These are phyloP conservation scores for Struthio camelus DNA, from an alignment of 2,113 vertebrate species.

Conservation along the genomic window DNA sequence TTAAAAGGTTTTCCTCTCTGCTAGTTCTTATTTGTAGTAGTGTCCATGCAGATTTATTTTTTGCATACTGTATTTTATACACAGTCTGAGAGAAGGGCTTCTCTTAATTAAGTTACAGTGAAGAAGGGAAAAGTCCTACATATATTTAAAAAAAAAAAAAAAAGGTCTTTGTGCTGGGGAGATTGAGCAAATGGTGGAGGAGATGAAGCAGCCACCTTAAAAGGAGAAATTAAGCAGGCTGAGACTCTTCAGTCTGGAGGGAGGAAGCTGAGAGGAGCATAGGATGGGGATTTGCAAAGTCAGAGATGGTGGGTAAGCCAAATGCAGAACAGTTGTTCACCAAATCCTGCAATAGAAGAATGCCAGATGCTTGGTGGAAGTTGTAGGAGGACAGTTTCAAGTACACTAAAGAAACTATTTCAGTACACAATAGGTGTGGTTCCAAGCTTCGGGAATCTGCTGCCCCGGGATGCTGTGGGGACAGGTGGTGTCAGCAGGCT, in stretches of 20 bases:
- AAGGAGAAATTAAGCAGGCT: not conserved
- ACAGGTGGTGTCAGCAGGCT: not conserved
- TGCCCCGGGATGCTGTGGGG: not conserved
- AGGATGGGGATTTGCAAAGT: not conserved
- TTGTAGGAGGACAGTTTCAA: not conserved
- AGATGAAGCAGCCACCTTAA: not conserved
- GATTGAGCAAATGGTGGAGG: too few species aligned
- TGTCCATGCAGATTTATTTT: not conserved
- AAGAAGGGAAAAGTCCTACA: not conserved
- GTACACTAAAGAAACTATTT: not conserved
- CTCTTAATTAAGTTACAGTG: not conserved
- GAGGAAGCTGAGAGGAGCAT: not conserved
- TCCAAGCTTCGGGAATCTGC: not conserved
- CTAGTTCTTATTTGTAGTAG: not conserved
- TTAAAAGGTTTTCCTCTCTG: not conserved
- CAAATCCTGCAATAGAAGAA: fast-evolving
- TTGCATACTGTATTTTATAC: not conserved
- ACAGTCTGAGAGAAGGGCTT: not conserved
- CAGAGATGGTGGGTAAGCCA: not conserved
- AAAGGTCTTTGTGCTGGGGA: not conserved
- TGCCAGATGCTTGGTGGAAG: fast-evolving
- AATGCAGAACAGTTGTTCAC: not conserved
- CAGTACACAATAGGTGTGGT: too few species aligned
- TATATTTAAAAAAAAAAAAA: too few species aligned
- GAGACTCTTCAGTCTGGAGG: too few species aligned